Percentiles rank a stretch among this genome's conserved stretches.
phyloP scores from a whole-genome alignment of 2,113 vertebrate genomes.

The Oncorhynchus masou region DNA sequence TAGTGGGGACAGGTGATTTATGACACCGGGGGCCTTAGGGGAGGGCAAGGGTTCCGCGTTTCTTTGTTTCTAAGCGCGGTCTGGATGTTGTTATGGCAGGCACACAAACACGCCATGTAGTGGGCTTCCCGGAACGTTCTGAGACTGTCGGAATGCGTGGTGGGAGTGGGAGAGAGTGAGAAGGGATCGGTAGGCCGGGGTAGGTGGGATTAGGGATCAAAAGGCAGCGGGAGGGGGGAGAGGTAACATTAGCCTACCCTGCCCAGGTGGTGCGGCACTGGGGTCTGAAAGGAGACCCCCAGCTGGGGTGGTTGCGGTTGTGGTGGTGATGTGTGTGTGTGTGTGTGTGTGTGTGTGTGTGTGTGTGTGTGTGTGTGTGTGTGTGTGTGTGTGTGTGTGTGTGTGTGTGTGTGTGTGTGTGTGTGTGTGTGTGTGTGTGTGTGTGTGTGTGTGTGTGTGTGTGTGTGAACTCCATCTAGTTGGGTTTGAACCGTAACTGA shows the following conservation, averaged over 20 bases:
- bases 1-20: slow-evolving; percentile 65
- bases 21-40: not conserved
- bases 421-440: slow-evolving; percentile 30
- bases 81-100: slow-evolving; percentile 55
- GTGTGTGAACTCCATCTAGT: slow-evolving; percentile 72
- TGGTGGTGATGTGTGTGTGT: slow-evolving; percentile 22
- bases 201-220: slow-evolving; percentile 73
- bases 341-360: slow-evolving; percentile 18
- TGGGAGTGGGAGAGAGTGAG: slow-evolving; percentile 33
- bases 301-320: slow-evolving; percentile 46
- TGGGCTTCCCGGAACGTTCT: slow-evolving; percentile 25
- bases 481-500: slow-evolving; percentile 73
- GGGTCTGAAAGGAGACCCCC: slow-evolving; percentile 54
- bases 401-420: slow-evolving; percentile 20
- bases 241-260: slow-evolving; percentile 57
- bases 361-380: slow-evolving; percentile 30
- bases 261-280: slow-evolving; percentile 67
- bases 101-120: slow-evolving; percentile 17
- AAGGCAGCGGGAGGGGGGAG: slow-evolving; percentile 46
- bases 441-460: not conserved
- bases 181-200: slow-evolving; percentile 15
- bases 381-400: slow-evolving; percentile 27
- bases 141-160: slow-evolving; percentile 39
- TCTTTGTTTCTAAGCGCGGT: slow-evolving; percentile 37
- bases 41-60: slow-evolving; percentile 23